These are phyloP conservation scores for Athene noctua DNA, from an alignment of 2,113 vertebrate genomes.

Conservation along the genomic window DNA sequence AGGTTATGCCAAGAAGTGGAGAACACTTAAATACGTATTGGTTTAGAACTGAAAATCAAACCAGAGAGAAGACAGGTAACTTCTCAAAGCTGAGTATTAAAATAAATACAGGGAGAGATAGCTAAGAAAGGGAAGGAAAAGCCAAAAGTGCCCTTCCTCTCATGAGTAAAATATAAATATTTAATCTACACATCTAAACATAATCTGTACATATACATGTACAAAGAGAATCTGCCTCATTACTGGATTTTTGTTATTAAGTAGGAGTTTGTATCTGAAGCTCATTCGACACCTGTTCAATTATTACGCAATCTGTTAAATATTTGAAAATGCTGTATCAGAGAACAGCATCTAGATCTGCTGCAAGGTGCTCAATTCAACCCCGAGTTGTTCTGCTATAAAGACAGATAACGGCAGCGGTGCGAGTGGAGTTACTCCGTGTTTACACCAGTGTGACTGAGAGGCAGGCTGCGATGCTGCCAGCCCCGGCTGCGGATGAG, in stretches of 20 bases:
- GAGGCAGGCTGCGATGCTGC: not conserved
- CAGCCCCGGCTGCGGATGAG: not conserved
- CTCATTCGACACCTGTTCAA: not conserved
- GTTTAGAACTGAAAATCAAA: slow-evolving; percentile 9
- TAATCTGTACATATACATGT: not conserved
- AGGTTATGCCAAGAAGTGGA: not conserved
- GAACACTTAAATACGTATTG: not conserved
- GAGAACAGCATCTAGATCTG: not conserved
- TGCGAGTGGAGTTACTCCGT: not conserved
- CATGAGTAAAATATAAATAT: slow-evolving; percentile 1
- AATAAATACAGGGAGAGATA: not conserved
- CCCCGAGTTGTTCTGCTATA: accelerated
- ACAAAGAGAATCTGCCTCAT: not conserved
- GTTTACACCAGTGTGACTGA: not conserved
- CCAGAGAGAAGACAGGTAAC: not conserved
- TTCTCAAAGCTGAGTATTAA: not conserved
- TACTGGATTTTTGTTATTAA: not conserved
- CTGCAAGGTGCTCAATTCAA: not conserved
- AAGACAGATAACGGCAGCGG: accelerated
- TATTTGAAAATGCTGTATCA: not conserved
- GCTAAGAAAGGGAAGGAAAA: not conserved
- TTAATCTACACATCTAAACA: slow-evolving; percentile 22
- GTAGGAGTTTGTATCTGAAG: not conserved
- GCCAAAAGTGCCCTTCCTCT: not conserved
- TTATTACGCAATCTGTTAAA: not conserved